Evolutionary conservation across 2,797 vertebrate species (phyloP), one percentile per base, ranked within the genome.

Genomic region (Sorex maritimensis): DNA sequence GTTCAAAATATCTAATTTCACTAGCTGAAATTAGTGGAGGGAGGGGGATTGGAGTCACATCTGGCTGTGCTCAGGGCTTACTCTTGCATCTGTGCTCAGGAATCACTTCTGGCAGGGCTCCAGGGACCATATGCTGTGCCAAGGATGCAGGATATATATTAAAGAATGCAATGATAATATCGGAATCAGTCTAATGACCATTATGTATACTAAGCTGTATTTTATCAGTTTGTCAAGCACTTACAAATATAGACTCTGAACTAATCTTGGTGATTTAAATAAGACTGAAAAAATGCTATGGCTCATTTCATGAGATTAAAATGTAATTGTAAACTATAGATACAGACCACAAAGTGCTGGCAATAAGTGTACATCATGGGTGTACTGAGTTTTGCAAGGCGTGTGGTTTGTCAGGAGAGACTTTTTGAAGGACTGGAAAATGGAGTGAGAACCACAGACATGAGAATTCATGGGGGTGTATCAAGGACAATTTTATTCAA

Each of bases 161-260:
- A 86, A 21, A 86, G 30, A 86, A 86, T n/a, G 75, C 30, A 68
- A 28, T 1, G 2, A 26, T 26, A 89, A 69, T n/a, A 26, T 74
- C 69, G 44, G 69, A 11, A 86, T 86, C 71, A 83, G 46, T n/a
- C 74, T 72, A 86, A 86, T 19, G 74, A 82, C 17, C 21, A 63
- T 21, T 19, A 8, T 5, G 30, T n/a, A 46, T 86, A 83, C 41
- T 67, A 73, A 21, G 2, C 2, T 17, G 82, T 85, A 90, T 77
- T 89, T 80, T 63, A 63, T 78, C 52, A 78, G 21, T 26, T 41
- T 38, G 23, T 6, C 63, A 79, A n/a, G 13, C 79, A 49, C 67
- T 79, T n/a, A 86, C 24, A 49, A 41, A 86, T 74, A 30, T 30
- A 67, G 28, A 73, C 24, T 67, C 30, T 61, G 38, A 61, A 17